Percentiles rank a stretch among this genome's conserved stretches.
phyloP scores from a whole-genome alignment of 2,888 invertebrate species.

The Agonopterix arenella region DNA sequence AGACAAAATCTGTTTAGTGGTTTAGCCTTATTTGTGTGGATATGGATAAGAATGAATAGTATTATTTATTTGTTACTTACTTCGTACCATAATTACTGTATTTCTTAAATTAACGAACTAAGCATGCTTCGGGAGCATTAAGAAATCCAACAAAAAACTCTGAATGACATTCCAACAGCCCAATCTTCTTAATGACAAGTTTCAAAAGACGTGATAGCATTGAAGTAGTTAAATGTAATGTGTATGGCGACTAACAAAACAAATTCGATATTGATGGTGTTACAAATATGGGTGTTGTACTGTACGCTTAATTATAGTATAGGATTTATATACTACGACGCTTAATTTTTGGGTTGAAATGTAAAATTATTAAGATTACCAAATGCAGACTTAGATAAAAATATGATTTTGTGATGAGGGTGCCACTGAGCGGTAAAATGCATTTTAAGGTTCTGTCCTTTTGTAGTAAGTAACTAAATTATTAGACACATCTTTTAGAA shows the following conservation, averaged over 20 bases:
- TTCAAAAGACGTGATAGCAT: constrained; percentile 18
- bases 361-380: no score
- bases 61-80: no score
- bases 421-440: not conserved
- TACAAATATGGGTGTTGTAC: constrained; percentile 24
- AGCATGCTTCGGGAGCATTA: not conserved
- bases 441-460: not conserved
- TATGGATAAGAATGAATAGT: no score
- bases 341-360: not conserved
- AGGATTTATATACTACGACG: constrained; percentile 38
- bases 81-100: no score
- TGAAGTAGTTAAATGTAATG: constrained; percentile 18
- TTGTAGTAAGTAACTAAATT: no score
- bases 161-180: constrained; percentile 4
- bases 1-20: no score
- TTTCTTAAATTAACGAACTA: not conserved
- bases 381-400: not conserved
- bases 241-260: constrained; percentile 47
- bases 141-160: constrained; percentile 2
- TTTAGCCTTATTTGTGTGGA: no score
- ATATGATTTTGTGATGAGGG: not conserved
- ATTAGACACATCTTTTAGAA: no score
- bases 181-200: constrained; percentile 23
- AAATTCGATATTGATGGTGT: constrained; percentile 66
- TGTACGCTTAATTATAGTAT: constrained; percentile 50